These are phyloP conservation scores for Pyralis farinalis DNA, from an alignment of 2,888 invertebrate species.

Conservation along the genomic window DNA sequence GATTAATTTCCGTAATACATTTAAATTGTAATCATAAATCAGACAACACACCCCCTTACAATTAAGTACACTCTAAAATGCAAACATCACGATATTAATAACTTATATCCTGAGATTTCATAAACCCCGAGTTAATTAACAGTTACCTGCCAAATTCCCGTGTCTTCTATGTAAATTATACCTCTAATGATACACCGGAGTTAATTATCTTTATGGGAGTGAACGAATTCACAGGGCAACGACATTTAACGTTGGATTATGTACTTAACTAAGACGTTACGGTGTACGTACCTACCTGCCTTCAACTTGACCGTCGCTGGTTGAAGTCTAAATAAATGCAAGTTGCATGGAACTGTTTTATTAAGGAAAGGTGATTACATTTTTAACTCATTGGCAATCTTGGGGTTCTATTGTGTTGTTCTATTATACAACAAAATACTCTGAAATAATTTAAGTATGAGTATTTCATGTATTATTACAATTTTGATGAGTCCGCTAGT, in stretches of 20 bases:
- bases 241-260: conserved; percentile 3
- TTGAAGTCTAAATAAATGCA: no score
- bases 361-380: no score
- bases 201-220: conserved; percentile 1
- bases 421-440: no score
- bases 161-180: conserved; percentile 3
- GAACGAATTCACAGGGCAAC: conserved; percentile 1
- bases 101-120: conserved; percentile 1
- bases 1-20: no score
- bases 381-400: no score
- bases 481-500: no score
- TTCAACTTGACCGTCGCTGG: background rate
- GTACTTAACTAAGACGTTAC: conserved; percentile 5
- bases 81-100: conserved; percentile 2
- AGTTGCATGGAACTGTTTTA: no score
- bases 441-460: no score
- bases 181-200: background rate
- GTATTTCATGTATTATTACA: no score
- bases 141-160: background rate
- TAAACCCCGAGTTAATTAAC: conserved; percentile 2
- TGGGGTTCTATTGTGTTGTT: no score
- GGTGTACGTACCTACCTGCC: background rate
- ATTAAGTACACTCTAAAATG: background rate
- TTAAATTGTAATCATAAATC: no score
- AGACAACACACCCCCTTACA: background rate